phyloP scores from a whole-genome alignment of 2,888 invertebrate genomes.

The Carterocephalus palaemon region DNA sequence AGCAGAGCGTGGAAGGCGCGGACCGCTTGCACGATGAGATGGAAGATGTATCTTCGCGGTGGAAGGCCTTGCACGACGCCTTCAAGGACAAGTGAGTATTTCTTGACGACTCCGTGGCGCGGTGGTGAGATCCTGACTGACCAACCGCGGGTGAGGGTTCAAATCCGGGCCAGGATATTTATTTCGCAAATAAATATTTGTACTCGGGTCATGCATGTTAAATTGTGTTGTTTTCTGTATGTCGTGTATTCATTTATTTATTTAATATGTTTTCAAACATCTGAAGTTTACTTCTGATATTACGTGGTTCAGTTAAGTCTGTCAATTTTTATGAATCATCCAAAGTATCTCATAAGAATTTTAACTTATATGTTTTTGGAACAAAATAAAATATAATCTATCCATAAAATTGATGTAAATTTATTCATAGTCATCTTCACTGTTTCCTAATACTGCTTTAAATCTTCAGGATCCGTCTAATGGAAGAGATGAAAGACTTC shows the following conservation, averaged over 20 bases:
- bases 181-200: no score
- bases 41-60: slow-evolving; percentile 88
- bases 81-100: slow-evolving; percentile 83
- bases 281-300: no score
- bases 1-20: slow-evolving; percentile 90
- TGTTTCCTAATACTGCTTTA: neutral
- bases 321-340: no score
- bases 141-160: no score
- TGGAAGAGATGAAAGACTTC: slow-evolving; percentile 95
- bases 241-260: neutral
- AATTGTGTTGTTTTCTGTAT: neutral
- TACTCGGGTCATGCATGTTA: no score
- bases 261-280: neutral
- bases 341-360: neutral
- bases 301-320: no score
- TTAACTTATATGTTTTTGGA: no score
- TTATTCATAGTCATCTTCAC: neutral
- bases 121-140: no score
- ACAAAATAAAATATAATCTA: no score
- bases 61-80: slow-evolving; percentile 91
- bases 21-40: slow-evolving; percentile 91
- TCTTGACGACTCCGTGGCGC: no score
- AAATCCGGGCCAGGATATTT: no score
- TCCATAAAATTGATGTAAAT: no score
- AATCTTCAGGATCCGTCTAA: slow-evolving; percentile 79